Evolutionary conservation across 2,888 invertebrate species (phyloP).

Genomic region (Muscina levida): DNA sequence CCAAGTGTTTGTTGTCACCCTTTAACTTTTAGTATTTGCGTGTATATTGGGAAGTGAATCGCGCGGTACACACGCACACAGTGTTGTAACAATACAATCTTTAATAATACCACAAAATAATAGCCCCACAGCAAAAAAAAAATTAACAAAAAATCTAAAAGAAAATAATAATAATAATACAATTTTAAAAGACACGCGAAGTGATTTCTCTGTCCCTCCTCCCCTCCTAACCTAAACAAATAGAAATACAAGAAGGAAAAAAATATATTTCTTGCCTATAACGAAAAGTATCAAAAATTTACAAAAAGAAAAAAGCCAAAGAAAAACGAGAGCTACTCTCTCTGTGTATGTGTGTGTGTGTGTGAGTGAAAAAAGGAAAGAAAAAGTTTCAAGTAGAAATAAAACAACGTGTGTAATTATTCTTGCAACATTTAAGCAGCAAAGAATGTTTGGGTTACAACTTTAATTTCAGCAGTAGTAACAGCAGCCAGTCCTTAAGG

Average conservation of each 20-base stretch:
- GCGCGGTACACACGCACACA: constrained; percentile 63
- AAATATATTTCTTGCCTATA: no score
- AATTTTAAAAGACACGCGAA: constrained; percentile 41
- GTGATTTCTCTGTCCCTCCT: constrained; percentile 46
- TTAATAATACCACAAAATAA: constrained; percentile 28
- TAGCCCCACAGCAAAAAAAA: constrained; percentile 22
- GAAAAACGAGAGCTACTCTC: constrained; percentile 4
- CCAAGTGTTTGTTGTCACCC: constrained; percentile 68
- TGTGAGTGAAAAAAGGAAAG: constrained; percentile 6
- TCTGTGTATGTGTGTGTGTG: neutral
- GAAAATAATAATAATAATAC: no score
- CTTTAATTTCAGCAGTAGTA: no score
- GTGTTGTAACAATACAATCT: constrained; percentile 55
- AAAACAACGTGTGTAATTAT: neutral
- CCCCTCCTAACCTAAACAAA: constrained; percentile 11
- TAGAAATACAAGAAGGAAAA: constrained; percentile 30
- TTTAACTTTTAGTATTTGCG: constrained; percentile 69
- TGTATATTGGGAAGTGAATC: constrained; percentile 65
- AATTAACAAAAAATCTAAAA: constrained; percentile 27
- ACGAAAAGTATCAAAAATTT: no score
- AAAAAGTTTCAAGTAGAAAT: constrained; percentile 12
- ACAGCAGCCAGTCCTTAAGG: no score
- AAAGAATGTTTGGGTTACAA: no score
- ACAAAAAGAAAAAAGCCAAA: no score
- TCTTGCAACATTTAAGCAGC: constrained; percentile 4